Percentiles rank a stretch among this genome's conserved stretches.
phyloP scores from a whole-genome alignment of 2,888 invertebrate genomes.

The Phyllotreta striolata region DNA sequence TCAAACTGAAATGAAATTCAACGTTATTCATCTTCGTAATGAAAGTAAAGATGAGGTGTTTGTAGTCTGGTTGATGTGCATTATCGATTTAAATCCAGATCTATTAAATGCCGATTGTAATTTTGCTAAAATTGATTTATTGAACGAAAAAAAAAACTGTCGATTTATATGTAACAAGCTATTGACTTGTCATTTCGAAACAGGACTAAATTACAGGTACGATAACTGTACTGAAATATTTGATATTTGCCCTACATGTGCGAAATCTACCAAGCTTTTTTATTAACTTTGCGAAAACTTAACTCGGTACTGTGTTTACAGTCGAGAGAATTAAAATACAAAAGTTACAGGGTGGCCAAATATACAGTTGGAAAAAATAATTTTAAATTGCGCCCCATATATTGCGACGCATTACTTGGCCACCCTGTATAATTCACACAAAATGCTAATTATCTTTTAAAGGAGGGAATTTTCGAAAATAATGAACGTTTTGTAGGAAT shows the following conservation, averaged over 20 bases:
- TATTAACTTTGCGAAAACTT: too few relatives aligned
- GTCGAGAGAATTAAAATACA: constrained; percentile 4
- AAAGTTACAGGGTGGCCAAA: constrained; percentile 15
- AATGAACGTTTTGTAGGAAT: too few relatives aligned
- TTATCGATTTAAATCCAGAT: constrained; percentile 1
- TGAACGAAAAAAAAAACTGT: background rate
- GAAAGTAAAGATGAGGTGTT: background rate
- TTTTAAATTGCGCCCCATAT: too few relatives aligned
- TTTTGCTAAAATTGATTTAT: background rate
- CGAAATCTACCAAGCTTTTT: constrained; percentile 14
- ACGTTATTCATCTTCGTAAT: too few relatives aligned
- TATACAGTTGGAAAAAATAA: too few relatives aligned
- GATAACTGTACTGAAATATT: too few relatives aligned
- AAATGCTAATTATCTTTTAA: too few relatives aligned
- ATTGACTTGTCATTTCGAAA: constrained; percentile 23
- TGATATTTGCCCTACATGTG: constrained; percentile 19
- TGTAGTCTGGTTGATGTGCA: background rate
- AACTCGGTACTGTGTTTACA: too few relatives aligned
- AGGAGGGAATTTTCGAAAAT: too few relatives aligned
- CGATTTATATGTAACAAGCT: constrained; percentile 3
- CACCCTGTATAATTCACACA: too few relatives aligned
- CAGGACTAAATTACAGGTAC: constrained; percentile 3
- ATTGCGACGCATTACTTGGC: too few relatives aligned
- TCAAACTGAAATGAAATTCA: background rate
- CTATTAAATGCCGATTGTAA: constrained; percentile 3